Base-by-base conservation (phyloP, 2,113 vertebrate species). In the Pitta sordida region DNA sequence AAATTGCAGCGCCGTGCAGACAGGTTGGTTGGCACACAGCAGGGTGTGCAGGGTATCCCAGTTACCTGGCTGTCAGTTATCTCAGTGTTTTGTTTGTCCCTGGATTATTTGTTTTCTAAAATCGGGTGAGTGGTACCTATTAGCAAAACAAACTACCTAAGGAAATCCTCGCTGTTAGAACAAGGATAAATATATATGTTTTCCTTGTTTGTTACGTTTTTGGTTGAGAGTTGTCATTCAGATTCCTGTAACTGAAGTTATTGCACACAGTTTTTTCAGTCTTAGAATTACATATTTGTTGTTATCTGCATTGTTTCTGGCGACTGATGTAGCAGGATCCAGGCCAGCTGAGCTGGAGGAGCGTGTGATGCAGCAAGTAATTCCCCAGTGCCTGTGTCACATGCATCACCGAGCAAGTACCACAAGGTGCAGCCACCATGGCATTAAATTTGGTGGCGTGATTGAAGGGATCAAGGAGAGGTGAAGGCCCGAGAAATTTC, bases 251-350 rank as follows among this genome's bases (percentile, higher is more conserved):
- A 7, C 2, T 67, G 65, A 26, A 30, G 5, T 23, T n/a, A n/a
- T 4, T 64, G 37, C 6, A 3, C 7, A 0, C 1, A 4, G 11
- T 30, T 32, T 20, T 15, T 46, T 63, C 15, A 24, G 43, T 14
- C 6, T 14, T n/a, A 3, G 37, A 3, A 32, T 62, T 12, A n/a
- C n/a, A n/a, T n/a, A 10, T 53, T 48, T 27, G 12, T 18, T 3
- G 0, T 4, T 56, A 4, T 7, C 30, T 4, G 34, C 18, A 2
- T 9, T 23, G 62, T 41, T 56, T 19, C 14, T 37, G 30, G 13
- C 1, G 11, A 13, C 13, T 30, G 65, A 60, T 46, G 52, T 36
- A 8, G 69, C 74, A 37, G 7, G 3, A 1, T 4, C 36, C 3
- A 0, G 39, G 51, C 39, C 48, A 15, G 49, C 3, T 52, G 43